These are phyloP conservation scores for Tachyglossus aculeatus DNA, from an alignment of 2,797 vertebrate genomes.

Conservation along the genomic window DNA sequence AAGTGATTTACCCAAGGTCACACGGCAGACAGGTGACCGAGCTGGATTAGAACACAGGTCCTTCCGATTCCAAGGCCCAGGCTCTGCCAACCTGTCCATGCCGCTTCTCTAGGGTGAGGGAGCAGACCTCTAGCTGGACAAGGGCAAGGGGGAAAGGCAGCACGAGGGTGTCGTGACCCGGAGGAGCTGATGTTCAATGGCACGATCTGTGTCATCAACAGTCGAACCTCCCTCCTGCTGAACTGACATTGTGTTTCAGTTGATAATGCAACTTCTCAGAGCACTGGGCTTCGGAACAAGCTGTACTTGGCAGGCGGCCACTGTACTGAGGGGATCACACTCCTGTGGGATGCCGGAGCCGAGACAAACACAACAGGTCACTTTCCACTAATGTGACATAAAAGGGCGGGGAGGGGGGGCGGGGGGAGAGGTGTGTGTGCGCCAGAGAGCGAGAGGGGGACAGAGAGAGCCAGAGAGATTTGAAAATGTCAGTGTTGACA, in stretches of 20 bases:
- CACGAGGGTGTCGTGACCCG: neutral
- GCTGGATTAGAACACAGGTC: too few species aligned
- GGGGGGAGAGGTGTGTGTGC: too few species aligned
- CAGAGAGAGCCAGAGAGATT: too few species aligned
- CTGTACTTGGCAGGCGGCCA: conserved; percentile 65
- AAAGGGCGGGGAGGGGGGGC: too few species aligned
- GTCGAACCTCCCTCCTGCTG: conserved; percentile 48
- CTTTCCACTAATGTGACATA: conserved; percentile 62
- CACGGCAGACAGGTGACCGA: too few species aligned
- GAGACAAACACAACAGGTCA: conserved; percentile 67
- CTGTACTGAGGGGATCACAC: conserved; percentile 58
- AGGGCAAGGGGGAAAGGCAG: too few species aligned
- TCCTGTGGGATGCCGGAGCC: conserved; percentile 63
- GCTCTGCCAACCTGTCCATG: too few species aligned
- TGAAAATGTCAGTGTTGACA: conserved; percentile 61
- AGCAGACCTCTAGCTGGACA: too few species aligned
- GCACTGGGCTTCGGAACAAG: conserved; percentile 60
- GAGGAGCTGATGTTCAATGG: conserved; percentile 4
- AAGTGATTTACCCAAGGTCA: too few species aligned
- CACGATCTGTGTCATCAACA: conserved; percentile 44
- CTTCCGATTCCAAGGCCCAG: too few species aligned
- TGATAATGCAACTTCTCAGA: conserved; percentile 63
- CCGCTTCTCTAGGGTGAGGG: too few species aligned
- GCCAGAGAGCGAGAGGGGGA: too few species aligned
- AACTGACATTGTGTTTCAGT: conserved; percentile 31